phyloP scores from a whole-genome alignment of 2,113 vertebrate species.

The Tylochromis polylepis region DNA sequence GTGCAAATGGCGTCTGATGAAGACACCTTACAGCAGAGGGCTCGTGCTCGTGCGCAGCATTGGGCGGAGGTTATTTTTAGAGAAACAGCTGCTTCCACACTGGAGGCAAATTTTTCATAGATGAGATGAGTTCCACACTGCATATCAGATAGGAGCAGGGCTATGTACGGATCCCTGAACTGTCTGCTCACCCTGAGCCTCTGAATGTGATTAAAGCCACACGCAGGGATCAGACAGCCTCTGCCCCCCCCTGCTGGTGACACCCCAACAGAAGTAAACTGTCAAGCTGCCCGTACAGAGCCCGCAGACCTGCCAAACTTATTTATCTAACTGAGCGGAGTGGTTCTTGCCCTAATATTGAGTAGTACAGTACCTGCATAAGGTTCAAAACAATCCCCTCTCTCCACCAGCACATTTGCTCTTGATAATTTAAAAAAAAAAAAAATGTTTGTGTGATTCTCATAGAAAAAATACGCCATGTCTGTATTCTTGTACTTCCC shows the following conservation, averaged over 20 bases:
- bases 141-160: background rate
- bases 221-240: background rate
- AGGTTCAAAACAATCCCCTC: no score
- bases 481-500: background rate
- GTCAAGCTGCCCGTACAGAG: no score
- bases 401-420: background rate
- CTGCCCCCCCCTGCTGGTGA: conserved; percentile 31
- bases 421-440: background rate
- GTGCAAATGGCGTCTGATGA: background rate
- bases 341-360: no score
- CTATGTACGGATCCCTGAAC: background rate
- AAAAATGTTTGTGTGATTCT: background rate
- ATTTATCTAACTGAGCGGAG: no score
- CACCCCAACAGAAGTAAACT: background rate
- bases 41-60: background rate
- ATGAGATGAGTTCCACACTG: background rate
- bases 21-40: background rate
- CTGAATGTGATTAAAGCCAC: background rate
- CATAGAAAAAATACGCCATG: background rate
- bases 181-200: background rate
- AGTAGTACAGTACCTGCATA: no score
- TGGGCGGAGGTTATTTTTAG: conserved; percentile 8
- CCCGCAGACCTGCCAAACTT: no score
- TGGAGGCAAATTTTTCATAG: background rate
- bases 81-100: background rate